Percentiles rank a stretch among this genome's conserved stretches.
Evolutionary conservation across 2,888 invertebrate species (phyloP).

Genomic region (Agrochola circellaris): DNA sequence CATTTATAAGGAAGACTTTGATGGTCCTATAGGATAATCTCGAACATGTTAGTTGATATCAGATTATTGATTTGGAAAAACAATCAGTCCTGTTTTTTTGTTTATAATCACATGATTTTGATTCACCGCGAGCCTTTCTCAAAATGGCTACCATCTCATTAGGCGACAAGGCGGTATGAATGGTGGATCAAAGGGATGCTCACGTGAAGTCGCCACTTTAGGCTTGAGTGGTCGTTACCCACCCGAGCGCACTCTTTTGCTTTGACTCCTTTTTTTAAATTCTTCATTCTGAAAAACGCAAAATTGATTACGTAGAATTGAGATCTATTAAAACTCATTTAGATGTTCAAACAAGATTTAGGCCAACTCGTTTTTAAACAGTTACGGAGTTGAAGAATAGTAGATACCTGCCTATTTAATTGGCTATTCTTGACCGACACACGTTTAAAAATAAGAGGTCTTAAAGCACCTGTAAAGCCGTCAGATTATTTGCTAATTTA

Average conservation of each 20-base stretch:
- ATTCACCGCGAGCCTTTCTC: conserved; percentile 61
- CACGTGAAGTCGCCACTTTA: conserved; percentile 80
- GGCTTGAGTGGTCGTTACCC: conserved; percentile 80
- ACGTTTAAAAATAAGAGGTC: conserved; percentile 1
- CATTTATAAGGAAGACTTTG: neutral
- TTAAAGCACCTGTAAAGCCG: neutral
- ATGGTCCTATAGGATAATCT: neutral
- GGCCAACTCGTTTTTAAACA: conserved; percentile 12
- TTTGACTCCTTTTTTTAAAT: conserved; percentile 79
- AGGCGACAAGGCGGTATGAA: conserved; percentile 78
- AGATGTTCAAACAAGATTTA: conserved; percentile 27
- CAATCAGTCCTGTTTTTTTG: conserved; percentile 34
- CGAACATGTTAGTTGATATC: neutral
- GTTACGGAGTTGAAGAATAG: neutral
- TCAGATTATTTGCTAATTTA: conserved; percentile 19
- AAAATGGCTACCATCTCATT: conserved; percentile 81
- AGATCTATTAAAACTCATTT: conserved; percentile 58
- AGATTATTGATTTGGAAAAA: neutral
- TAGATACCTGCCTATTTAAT: conserved; percentile 1
- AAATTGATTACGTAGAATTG: conserved; percentile 67
- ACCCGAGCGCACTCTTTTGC: conserved; percentile 74
- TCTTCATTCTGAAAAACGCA: conserved; percentile 73
- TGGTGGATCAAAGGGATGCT: conserved; percentile 86
- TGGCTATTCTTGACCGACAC: conserved; percentile 19
- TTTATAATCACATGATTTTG: conserved; percentile 60